These are phyloP conservation scores for Portevinia maculata DNA, from an alignment of 2,888 invertebrate genomes.

Conservation along the genomic window DNA sequence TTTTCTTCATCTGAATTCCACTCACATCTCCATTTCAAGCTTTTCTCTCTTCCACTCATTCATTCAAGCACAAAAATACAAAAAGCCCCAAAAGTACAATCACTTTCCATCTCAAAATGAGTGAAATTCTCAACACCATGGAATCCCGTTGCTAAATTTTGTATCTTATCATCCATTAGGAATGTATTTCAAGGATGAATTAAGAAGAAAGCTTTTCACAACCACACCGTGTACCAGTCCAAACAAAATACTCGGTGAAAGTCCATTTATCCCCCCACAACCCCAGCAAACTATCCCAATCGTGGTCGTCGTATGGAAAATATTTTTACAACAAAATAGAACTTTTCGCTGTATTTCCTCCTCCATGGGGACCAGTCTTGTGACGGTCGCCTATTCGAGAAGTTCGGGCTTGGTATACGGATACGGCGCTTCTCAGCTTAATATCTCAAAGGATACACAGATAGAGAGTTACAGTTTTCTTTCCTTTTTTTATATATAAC, in stretches of 20 bases:
- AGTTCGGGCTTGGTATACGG: slow-evolving; percentile 70
- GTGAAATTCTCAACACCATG: slow-evolving; percentile 33
- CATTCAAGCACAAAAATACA: neutral
- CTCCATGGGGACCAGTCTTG: slow-evolving; percentile 71
- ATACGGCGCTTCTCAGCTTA: slow-evolving; percentile 58
- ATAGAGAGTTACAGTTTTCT: slow-evolving; percentile 9
- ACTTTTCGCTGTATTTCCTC: slow-evolving; percentile 65
- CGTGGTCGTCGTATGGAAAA: neutral
- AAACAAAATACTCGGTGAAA: slow-evolving; percentile 19
- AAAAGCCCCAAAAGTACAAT: slow-evolving; percentile 44
- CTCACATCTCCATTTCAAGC: slow-evolving; percentile 22
- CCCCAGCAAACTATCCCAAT: neutral
- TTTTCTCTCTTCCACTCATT: slow-evolving; percentile 52
- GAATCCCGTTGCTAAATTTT: slow-evolving; percentile 3
- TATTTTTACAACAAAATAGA: slow-evolving; percentile 37
- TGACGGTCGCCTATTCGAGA: slow-evolving; percentile 72
- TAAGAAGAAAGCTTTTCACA: slow-evolving; percentile 50
- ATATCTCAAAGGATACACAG: slow-evolving; percentile 50
- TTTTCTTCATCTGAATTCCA: slow-evolving; percentile 12
- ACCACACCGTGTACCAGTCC: slow-evolving; percentile 9
- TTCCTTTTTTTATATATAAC: slow-evolving; percentile 50
- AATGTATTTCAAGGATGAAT: slow-evolving; percentile 72
- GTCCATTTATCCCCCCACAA: slow-evolving; percentile 5
- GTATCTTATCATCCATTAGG: slow-evolving; percentile 67
- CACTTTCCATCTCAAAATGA: slow-evolving; percentile 73